Base-by-base conservation (phyloP, 1,140 invertebrate species). In the Papilio glaucus region DNA sequence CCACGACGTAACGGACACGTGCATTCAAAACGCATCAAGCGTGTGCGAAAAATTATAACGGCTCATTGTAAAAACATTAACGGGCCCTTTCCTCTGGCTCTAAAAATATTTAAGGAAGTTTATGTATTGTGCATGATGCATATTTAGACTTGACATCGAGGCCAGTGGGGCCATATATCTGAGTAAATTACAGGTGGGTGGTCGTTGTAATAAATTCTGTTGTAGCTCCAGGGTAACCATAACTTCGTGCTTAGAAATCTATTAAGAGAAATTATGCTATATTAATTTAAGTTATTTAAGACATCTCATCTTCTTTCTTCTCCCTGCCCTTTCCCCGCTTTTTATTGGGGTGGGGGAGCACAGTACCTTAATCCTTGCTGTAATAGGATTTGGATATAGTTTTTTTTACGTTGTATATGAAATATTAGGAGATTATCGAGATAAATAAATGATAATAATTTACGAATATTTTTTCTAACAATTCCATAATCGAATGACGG, bases 61-160 rank as follows among this genome's bases (percentile, higher is more conserved):
- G 18, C 33, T 18, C 7, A 39, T 39, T 18, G 37, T 38, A 65
- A 65, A 53, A 18, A 18, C 10, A 9, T 38, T 24, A 65, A 39
- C 15, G 29, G 62, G 33, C 62, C 37, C 62, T 38, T 39, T 65
- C 39, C 15, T 39, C 8, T 39, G 9, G n/a, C 15, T 38, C 8
- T 65, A 38, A 38, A 62, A 37, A 65, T 37, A 65, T 41, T 8
- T 38, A 65, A 39, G 37, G 62, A 65, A 21, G 62, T 39, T 41
- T 65, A 65, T 65, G 37, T 18, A 65, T 38, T 39, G 21, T 29
- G 8, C 37, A 21, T 13, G 37, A 39, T 65, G 37, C 37, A 24
- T 65, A 65, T 39, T 65, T 65, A 65, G 37, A 12, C 9, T n/a
- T 9, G 10, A 6, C 8, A 61, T 29, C 13, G 10, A 57, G 49